A percentile compares a stretch with the other conserved stretches of the same genome.
Conservation (phyloP, 2,888 invertebrate genomes). For the Aspidiotus rigidus region DNA sequence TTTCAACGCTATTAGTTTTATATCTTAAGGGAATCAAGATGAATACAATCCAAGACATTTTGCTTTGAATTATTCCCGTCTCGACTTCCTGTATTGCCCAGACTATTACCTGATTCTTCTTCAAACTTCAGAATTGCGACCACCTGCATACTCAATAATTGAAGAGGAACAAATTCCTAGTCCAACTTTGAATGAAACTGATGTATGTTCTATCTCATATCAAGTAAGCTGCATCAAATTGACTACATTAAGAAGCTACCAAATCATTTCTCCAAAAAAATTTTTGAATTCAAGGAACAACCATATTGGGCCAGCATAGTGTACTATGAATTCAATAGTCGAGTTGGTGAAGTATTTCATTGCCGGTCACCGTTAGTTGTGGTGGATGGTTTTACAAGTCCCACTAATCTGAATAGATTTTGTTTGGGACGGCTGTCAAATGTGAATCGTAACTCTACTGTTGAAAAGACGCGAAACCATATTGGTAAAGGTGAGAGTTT, state of each 20-base stretch:
- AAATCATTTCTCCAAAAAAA: neutral
- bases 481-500: constrained; percentile 75
- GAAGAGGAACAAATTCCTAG: constrained; percentile 47
- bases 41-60: too few relatives aligned
- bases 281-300: constrained; percentile 57
- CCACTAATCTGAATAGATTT: constrained; percentile 82
- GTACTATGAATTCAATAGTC: constrained; percentile 94
- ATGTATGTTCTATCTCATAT: constrained; percentile 73
- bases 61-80: too few relatives aligned
- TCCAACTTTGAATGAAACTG: constrained; percentile 42
- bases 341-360: constrained; percentile 92
- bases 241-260: neutral
- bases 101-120: too few relatives aligned
- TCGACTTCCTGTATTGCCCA: too few relatives aligned
- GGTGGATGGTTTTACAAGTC: constrained; percentile 98
- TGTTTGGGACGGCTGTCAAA: constrained; percentile 96
- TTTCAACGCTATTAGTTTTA: too few relatives aligned
- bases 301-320: constrained; percentile 96
- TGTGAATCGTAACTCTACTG: constrained; percentile 96
- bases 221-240: constrained; percentile 49
- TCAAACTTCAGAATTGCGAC: constrained; percentile 87
- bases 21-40: too few relatives aligned
- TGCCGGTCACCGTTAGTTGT: constrained; percentile 85
- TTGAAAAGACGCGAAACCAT: constrained; percentile 95
- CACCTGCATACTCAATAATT: constrained; percentile 86